Evolutionary conservation across 1,140 invertebrate genomes (phyloP).

Genomic region (Drosophila tsacasi): DNA sequence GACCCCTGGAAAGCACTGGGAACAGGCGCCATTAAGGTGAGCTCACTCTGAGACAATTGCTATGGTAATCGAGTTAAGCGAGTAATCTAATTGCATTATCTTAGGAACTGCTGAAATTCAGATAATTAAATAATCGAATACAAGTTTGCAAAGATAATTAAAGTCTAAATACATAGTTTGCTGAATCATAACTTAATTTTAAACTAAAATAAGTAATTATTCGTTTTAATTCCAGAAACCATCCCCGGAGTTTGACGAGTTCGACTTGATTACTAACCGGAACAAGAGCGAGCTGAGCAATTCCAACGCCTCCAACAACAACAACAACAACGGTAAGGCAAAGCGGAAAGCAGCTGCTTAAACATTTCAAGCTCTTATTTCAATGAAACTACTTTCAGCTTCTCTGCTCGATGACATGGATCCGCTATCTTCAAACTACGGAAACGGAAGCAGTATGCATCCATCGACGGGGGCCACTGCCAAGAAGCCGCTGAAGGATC

Average conservation of each 20-base stretch:
- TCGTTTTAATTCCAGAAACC: slow-evolving; percentile 59
- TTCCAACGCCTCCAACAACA: slow-evolving; percentile 79
- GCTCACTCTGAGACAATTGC: neutral
- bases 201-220: neutral
- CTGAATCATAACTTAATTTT: neutral
- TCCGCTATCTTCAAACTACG: slow-evolving; percentile 73
- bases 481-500: slow-evolving; percentile 91
- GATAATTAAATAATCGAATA: neutral
- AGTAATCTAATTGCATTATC: neutral
- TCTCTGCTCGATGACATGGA: slow-evolving; percentile 84
- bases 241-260: slow-evolving; percentile 92
- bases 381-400: slow-evolving; percentile 38
- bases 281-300: slow-evolving; percentile 85
- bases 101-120: neutral
- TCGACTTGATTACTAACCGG: slow-evolving; percentile 92
- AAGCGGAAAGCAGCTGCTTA: neutral
- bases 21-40: slow-evolving; percentile 66
- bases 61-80: neutral
- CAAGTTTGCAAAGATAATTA: neutral
- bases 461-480: slow-evolving; percentile 77
- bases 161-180: neutral
- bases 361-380: neutral
- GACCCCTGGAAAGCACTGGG: slow-evolving; percentile 79
- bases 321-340: slow-evolving; percentile 84
- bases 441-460: slow-evolving; percentile 61